A percentile compares a stretch with the other conserved stretches of the same genome.
These are phyloP conservation scores for Esperia sulphurella DNA, from an alignment of 2,888 invertebrate genomes.

Conservation along the genomic window DNA sequence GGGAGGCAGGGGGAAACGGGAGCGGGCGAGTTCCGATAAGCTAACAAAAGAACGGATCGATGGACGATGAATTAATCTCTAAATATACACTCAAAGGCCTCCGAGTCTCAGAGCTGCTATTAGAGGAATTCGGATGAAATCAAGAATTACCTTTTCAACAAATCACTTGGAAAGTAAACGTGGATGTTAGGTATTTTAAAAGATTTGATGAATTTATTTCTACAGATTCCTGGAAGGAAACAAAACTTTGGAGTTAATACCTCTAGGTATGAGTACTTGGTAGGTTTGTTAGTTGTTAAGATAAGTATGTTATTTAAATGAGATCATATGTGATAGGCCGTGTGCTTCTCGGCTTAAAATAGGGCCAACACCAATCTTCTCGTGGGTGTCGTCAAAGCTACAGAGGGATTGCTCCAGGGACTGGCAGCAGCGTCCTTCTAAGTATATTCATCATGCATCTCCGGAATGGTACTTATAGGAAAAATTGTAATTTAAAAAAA, in stretches of 20 bases:
- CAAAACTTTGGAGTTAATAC: background rate
- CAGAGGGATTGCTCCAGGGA: too few species aligned
- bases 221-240: background rate
- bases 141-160: conserved; percentile 24
- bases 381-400: too few species aligned
- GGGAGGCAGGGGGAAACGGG: conserved; percentile 16
- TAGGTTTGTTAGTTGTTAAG: too few species aligned
- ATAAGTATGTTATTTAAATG: too few species aligned
- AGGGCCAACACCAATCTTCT: too few species aligned
- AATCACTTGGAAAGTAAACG: conserved; percentile 22
- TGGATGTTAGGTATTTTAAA: background rate
- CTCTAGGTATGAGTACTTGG: too few species aligned
- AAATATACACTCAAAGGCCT: conserved; percentile 41
- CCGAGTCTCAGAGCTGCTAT: conserved; percentile 17
- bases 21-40: conserved; percentile 28
- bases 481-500: too few species aligned
- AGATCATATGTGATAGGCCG: too few species aligned
- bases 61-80: conserved; percentile 42
- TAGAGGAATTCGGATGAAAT: conserved; percentile 24
- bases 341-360: too few species aligned
- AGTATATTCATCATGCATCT: too few species aligned
- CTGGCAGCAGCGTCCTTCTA: too few species aligned
- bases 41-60: conserved; percentile 40
- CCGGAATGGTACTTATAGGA: too few species aligned
- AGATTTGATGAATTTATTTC: conserved; percentile 1